Evolutionary conservation across 1,140 invertebrate species (phyloP).

Genomic region (Papilio aristodemus): DNA sequence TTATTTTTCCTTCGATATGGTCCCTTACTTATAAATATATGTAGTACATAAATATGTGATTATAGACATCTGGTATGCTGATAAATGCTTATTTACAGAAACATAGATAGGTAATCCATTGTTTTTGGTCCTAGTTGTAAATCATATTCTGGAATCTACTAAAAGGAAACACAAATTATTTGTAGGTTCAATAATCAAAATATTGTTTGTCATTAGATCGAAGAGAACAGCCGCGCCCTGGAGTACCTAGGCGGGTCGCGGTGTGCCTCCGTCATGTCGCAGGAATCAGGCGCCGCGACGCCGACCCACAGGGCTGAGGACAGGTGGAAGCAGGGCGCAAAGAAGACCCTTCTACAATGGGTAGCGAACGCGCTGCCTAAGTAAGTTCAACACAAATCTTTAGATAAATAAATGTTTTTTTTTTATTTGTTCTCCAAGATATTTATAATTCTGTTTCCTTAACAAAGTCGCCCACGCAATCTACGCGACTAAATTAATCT

Average conservation of each 20-base stretch:
- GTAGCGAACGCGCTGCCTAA: constrained; percentile 95
- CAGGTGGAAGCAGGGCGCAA: constrained; percentile 92
- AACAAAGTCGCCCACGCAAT: no score
- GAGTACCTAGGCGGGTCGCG: constrained; percentile 92
- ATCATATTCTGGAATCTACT: no score
- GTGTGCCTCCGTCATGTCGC: constrained; percentile 88
- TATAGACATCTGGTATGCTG: no score
- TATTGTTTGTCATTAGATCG: constrained; percentile 86
- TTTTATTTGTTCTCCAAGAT: background rate
- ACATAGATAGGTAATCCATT: no score
- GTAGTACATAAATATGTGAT: no score
- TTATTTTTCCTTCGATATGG: no score
- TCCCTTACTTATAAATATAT: no score
- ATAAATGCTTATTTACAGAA: no score
- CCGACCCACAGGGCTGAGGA: constrained; percentile 85
- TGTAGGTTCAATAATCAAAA: background rate
- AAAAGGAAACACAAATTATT: no score
- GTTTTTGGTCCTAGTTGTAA: no score
- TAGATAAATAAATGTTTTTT: no score
- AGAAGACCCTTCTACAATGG: constrained; percentile 96
- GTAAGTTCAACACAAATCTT: constrained; percentile 83
- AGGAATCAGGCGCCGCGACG: constrained; percentile 85
- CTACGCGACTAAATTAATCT: no score
- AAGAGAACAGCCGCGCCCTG: constrained; percentile 95
- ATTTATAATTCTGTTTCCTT: background rate